Percentiles rank a stretch among this genome's conserved stretches.
Conservation (phyloP, 2,113 vertebrate genomes). For the Miniopterus natalensis region DNA sequence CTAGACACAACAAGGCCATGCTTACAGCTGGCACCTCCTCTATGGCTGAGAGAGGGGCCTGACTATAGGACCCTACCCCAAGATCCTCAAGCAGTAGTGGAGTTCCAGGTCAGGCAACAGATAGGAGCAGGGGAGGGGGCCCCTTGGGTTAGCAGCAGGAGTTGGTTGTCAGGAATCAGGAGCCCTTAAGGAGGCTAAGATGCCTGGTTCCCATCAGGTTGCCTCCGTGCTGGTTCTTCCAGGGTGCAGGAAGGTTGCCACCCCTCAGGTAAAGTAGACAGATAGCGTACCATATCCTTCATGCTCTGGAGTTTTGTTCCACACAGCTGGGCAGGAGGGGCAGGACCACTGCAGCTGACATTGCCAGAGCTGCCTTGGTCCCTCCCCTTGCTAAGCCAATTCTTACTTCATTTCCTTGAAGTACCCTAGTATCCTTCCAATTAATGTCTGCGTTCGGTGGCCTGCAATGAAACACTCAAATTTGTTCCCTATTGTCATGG, state of each 20-base stretch:
- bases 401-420: slow-evolving; percentile 62
- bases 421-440: slow-evolving; percentile 40
- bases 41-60: not conserved
- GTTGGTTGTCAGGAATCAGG: not conserved
- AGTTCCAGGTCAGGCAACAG: not conserved
- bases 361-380: not conserved
- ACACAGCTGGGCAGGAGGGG: not conserved
- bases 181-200: not conserved
- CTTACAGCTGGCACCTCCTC: slow-evolving; percentile 18
- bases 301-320: not conserved
- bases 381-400: not conserved
- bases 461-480: slow-evolving; percentile 26
- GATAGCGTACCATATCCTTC: not conserved
- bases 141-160: not conserved
- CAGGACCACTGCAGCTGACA: not conserved
- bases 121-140: not conserved
- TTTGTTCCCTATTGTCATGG: not conserved
- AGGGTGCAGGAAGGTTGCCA: not conserved
- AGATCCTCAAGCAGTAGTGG: not conserved
- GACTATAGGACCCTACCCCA: not conserved
- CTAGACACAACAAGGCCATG: not conserved
- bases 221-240: not conserved
- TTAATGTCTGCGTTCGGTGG: slow-evolving; percentile 18
- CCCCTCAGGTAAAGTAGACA: not conserved
- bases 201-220: not conserved